phyloP scores from a whole-genome alignment of 2,797 vertebrate species.

The Hipposideros larvatus region DNA sequence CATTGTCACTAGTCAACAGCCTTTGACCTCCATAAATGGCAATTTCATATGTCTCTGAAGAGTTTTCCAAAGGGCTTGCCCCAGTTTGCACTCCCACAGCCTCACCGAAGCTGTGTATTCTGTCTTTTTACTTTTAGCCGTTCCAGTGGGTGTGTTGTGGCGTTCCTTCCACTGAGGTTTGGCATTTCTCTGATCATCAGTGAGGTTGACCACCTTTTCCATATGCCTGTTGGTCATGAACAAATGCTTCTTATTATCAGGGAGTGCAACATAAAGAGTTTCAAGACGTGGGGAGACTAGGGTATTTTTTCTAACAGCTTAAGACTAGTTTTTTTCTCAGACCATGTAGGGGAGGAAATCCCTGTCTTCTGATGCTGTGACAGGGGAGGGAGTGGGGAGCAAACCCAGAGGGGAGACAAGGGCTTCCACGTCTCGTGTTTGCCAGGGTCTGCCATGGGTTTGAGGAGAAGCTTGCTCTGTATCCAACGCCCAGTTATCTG shows the following conservation, averaged over 20 bases:
- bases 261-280: background rate
- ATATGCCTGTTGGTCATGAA: background rate
- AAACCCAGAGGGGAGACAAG: background rate
- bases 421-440: too few relatives aligned
- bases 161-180: background rate
- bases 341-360: background rate
- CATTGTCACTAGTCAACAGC: background rate
- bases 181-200: background rate
- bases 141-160: background rate
- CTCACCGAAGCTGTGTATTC: background rate
- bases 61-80: background rate
- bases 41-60: background rate
- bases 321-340: background rate
- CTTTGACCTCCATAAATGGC: background rate
- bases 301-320: background rate
- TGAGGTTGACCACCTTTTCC: background rate
- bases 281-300: background rate
- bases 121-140: background rate
- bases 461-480: background rate
- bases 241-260: slow-evolving; percentile 12
- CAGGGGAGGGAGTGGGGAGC: background rate
- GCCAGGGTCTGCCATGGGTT: background rate
- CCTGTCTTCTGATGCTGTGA: background rate
- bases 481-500: background rate
- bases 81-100: background rate